phyloP scores from a whole-genome alignment of 2,113 vertebrate genomes.

The Tapirus terrestris region DNA sequence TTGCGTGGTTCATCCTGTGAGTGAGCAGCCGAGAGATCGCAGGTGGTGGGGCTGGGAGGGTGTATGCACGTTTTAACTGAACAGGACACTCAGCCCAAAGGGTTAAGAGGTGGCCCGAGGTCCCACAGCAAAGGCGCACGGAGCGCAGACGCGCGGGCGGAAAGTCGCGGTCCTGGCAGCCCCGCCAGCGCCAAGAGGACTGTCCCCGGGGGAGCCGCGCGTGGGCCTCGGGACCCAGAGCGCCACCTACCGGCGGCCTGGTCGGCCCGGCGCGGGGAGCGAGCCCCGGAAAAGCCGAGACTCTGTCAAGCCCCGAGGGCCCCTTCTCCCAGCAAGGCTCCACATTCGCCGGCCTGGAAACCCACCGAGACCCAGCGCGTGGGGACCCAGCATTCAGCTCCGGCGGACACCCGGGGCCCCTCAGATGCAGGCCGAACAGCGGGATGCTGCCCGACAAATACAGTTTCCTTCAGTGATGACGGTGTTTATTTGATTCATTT shows the following conservation, averaged over 20 bases:
- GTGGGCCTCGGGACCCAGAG: not conserved
- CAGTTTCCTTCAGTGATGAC: accelerated
- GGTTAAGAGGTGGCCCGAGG: accelerated
- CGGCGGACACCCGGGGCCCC: not conserved
- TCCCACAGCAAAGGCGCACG: not conserved
- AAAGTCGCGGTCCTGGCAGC: not conserved
- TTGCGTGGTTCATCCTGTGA: not conserved
- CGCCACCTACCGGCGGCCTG: conserved; percentile 3
- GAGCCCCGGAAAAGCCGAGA: too few species aligned
- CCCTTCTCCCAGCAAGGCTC: too few species aligned
- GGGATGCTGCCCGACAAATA: too few species aligned
- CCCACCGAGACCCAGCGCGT: accelerated
- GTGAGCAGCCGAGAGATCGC: not conserved
- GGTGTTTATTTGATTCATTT: not conserved
- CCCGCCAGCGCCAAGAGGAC: not conserved
- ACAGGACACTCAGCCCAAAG: not conserved
- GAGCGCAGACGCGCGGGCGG: not conserved
- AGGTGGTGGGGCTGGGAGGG: not conserved
- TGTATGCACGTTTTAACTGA: not conserved
- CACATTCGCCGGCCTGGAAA: not conserved
- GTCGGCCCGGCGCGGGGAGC: accelerated
- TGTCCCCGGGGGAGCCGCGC: not conserved
- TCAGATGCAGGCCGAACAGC: not conserved
- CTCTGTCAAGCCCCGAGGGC: accelerated
- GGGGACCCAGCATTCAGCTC: not conserved